Evolutionary conservation across 1,140 invertebrate genomes (phyloP), one percentile per base, ranked within the genome.

Genomic region (Ips nitidus): DNA sequence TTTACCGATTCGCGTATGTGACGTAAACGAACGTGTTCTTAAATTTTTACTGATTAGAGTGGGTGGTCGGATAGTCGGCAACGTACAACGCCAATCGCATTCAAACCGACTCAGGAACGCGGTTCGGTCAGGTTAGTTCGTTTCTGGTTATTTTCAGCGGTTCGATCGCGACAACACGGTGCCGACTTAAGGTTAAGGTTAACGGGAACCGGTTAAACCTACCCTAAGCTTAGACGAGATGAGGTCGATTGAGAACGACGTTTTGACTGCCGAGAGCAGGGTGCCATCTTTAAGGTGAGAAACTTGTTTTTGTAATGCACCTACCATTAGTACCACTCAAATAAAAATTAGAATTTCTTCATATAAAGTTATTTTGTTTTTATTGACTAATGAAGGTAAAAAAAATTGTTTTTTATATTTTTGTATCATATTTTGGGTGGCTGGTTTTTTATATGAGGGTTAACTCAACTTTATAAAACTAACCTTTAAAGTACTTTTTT

Each of bases 251-350:
- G 71, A 70, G 47, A 70, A 56, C 36, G 60, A 43, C 41, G 58
- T 70, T 52, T 52, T 73, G 52, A 50, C 40, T 59, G 53, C 60
- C 36, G 53, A 38, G 7, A 69, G 50, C 45, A 64, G 71, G 55
- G 63, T 73, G 61, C 67, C 63, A 42, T 73, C 71, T 52, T 70
- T 73, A 59, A 73, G 71, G 71, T 73, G 58, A 63, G 67, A 52
- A 7, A 41, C 3, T 55, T n/a, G 3, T 47, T 62, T 22, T 22
- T 22, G 22, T 22, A 22, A 22, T 22, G 22, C 22, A 22, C n/a
- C n/a, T n/a, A n/a, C 22, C 22, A 22, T 22, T 22, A 22, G 22
- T 22, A 22, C 22, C 22, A 22, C 22, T 22, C 22, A 22, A 22
- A 22, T 22, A 22, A 22, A 0, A 22, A 22, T 22, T 22, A 22